phyloP scores from a whole-genome alignment of 2,888 invertebrate genomes.

The Oxyscelio sp. region DNA sequence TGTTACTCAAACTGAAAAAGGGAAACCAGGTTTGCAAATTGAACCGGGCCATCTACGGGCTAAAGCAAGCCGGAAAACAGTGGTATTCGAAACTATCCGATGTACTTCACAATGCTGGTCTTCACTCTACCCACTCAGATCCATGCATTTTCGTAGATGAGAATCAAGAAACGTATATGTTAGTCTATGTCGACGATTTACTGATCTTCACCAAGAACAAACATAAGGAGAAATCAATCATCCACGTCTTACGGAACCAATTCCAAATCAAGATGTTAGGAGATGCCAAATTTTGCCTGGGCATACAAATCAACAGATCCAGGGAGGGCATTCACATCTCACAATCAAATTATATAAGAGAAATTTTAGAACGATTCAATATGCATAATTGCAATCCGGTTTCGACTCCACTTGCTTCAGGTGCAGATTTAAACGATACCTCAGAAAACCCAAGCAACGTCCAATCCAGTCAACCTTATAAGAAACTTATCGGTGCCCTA shows the following conservation, averaged over 20 bases:
- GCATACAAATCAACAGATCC: conserved; percentile 71
- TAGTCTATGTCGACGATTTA: conserved; percentile 43
- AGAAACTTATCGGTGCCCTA: too few relatives aligned
- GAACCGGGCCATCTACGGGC: conserved; percentile 26
- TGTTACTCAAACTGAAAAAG: conserved; percentile 8
- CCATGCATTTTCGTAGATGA: conserved; percentile 15
- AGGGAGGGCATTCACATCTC: conserved; percentile 1
- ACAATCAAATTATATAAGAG: conserved; percentile 5
- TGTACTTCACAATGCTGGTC: not conserved
- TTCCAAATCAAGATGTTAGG: conserved; percentile 71
- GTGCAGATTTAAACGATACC: too few relatives aligned
- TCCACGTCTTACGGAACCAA: not conserved
- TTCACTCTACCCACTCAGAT: not conserved
- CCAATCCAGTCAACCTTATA: too few relatives aligned
- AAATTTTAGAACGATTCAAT: too few relatives aligned
- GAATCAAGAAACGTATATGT: not conserved
- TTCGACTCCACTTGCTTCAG: too few relatives aligned
- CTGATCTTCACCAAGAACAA: conserved; percentile 13
- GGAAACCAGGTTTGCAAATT: conserved; percentile 27
- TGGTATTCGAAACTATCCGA: conserved; percentile 11
- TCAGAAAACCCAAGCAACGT: too few relatives aligned
- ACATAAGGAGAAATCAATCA: conserved; percentile 7
- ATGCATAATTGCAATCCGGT: too few relatives aligned
- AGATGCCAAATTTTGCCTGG: conserved; percentile 70
- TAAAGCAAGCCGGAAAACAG: conserved; percentile 32